Evolutionary conservation across 2,113 vertebrate genomes (phyloP), one percentile per base, ranked within the genome.

Genomic region (Petromus typicus): DNA sequence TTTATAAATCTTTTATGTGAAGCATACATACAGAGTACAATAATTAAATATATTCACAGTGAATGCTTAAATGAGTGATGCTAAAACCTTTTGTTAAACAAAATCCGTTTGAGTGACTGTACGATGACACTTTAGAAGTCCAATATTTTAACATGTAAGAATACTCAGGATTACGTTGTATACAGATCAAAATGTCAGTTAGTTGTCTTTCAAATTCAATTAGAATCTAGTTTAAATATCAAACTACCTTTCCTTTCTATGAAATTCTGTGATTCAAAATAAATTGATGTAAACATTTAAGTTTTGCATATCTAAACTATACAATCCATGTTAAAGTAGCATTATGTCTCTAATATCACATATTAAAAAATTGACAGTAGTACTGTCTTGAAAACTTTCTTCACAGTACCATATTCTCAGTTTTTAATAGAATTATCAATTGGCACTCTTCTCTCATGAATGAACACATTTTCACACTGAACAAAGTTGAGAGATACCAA

Each of bases 41-140:
- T 90, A 97, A 98, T 97, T 97, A 98, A 98, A 98, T 57, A 57
- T 97, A 98, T 14, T 88, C 93, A 54, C 43, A 92, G 89, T 88
- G 92, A 97, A 97, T 96, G 79, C 69, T 91, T 97, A 97, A 97
- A 94, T 89, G 76, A 90, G 32, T 89, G 30, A 89, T 86, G 27
- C 51, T 86, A 63, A 93, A 86, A 66, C n/a, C 25, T 92, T 18
- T 95, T 91, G 87, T 84, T 67, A 73, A 84, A 78, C 86, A 71
- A 23, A 87, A 91, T 96, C 91, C 97, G 56, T 78, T 63, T 57
- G 90, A 75, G 85, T 97, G 94, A 95, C 91, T 82, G 93, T 63
- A 96, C 34, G 93, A 76, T 57, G 83, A 93, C 73, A 30, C 66
- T 90, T 96, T 92, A 78, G 63, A 91, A 94, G 75, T 83, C 45